A percentile compares a stretch with the other conserved stretches of the same genome.
These are phyloP conservation scores for Cranoglanis bouderius DNA, from an alignment of 2,113 vertebrate species.

Conservation along the genomic window DNA sequence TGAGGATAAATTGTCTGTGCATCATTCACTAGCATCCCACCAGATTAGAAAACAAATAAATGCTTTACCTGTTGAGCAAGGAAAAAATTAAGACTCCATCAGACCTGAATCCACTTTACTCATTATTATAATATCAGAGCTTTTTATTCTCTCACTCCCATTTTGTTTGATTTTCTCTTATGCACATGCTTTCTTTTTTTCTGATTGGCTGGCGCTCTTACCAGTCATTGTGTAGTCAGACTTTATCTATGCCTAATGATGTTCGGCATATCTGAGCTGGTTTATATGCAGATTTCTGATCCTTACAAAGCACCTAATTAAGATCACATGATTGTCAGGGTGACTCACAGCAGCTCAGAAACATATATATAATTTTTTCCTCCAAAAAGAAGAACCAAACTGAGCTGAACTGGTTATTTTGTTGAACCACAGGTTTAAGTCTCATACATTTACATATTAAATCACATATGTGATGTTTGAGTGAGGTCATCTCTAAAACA, in stretches of 20 bases:
- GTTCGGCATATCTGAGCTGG: neutral
- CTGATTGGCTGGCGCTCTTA: neutral
- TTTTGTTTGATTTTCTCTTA: neutral
- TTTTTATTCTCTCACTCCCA: neutral
- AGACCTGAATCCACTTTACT: no score
- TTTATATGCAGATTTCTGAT: neutral
- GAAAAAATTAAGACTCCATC: neutral
- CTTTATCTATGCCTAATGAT: neutral
- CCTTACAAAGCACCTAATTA: neutral
- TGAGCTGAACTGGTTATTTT: neutral
- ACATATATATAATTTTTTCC: neutral
- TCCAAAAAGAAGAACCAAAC: no score
- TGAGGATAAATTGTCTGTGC: neutral
- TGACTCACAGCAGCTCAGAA: neutral
- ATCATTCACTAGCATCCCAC: neutral
- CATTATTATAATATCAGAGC: neutral
- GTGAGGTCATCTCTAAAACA: neutral
- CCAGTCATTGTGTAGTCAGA: neutral
- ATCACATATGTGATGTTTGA: neutral
- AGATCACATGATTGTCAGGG: neutral
- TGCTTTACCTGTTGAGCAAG: neutral
- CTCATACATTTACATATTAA: neutral
- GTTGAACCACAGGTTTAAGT: neutral
- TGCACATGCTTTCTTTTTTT: neutral
- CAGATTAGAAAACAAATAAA: neutral